Base-by-base conservation (phyloP, 2,113 vertebrate genomes). In the Myrmecobius fasciatus region DNA sequence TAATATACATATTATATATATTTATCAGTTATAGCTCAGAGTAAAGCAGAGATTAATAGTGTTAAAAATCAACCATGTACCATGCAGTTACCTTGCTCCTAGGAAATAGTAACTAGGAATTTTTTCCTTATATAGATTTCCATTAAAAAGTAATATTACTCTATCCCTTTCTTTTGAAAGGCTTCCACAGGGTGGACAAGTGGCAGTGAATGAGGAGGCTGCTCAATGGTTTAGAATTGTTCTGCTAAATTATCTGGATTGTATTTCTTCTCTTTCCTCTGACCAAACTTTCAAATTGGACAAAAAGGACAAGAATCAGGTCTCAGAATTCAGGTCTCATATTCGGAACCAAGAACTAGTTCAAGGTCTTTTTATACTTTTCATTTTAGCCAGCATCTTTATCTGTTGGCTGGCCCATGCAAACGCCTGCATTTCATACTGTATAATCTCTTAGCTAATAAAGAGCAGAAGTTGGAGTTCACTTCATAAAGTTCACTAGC, bases 381-480 rank as follows among this genome's bases (percentile, higher is more conserved):
- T 93, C 91, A 94, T 56, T 94, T 89, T 97, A 94, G 24, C 89
- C 43, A 93, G 94, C 51, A 52, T 89, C 83, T 92, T 97, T 94
- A 94, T 90, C 95, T 95, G 89, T 95, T 92, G 96, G 97, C 94
- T 92, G 96, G 97, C 94, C 94, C 93, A 93, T 93, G 53, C 89
- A 96, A 97, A 83, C 94, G 92, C 92, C 93, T 96, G 28, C 93
- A 97, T 97, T 97, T 96, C 92, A 97, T 88, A 95, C 91, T 91
- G 89, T 95, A 96, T 91, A 96, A 96, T 95, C 94, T 98, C 95
- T 49, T 91, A 96, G 83, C 17, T 52, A 22, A 53, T 46, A 56
- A 83, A 52, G n/a, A 92, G 93, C 92, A 89, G 95, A 96, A 92
- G 48, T 96, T 95, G 91, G 83, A 97, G 93, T 94, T 96, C 95